Evolutionary conservation across 2,888 invertebrate genomes (phyloP), one percentile per base, ranked within the genome.

Genomic region (Gastrophysa polygoni): DNA sequence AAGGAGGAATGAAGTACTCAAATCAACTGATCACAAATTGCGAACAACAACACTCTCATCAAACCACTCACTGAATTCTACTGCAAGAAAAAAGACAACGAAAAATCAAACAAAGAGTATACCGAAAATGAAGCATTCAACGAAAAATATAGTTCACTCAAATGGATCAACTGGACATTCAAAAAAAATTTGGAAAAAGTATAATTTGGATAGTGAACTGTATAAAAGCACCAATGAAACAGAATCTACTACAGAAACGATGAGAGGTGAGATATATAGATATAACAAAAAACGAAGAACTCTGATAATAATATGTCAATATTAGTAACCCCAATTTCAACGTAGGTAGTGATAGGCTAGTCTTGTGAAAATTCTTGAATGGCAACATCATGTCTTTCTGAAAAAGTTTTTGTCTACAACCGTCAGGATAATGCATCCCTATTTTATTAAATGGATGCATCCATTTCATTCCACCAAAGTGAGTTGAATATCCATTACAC

Each of bases 151-250:
- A 32, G 29, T 32, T 8, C 29, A 32, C 10, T 10, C 10, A 32
- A 10, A 32, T 8, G 10, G 10, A 32, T 10, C 1, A 32, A 10
- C 5, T 32, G 10, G 10, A 32, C 29, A 4, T 8, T 32, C 29
- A 6, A 32, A 10, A 10, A 38, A 38, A 38, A 14, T 38, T 38
- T 57, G 57, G 57, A 49, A 18, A 18, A 21, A 48, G 14, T 49
- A 48, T 48, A 57, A 57, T 21, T 57, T 32, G 48, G 14, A 57
- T 28, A 21, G 14, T 10, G 38, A 57, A 16, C 57, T 38, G 14
- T 6, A 3, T 14, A 38, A 11, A 14, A 14, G 14, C 4, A 14
- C 14, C 14, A 7, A 38, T 2, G 29, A 32, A 3, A 21, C 24
- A 34, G 29, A 10, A 32, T 38, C n/a, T 38, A 14, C 38, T n/a